Evolutionary conservation across 2,113 vertebrate genomes (phyloP), one percentile per base, ranked within the genome.

Genomic region (Nothoprocta pentlandii): DNA sequence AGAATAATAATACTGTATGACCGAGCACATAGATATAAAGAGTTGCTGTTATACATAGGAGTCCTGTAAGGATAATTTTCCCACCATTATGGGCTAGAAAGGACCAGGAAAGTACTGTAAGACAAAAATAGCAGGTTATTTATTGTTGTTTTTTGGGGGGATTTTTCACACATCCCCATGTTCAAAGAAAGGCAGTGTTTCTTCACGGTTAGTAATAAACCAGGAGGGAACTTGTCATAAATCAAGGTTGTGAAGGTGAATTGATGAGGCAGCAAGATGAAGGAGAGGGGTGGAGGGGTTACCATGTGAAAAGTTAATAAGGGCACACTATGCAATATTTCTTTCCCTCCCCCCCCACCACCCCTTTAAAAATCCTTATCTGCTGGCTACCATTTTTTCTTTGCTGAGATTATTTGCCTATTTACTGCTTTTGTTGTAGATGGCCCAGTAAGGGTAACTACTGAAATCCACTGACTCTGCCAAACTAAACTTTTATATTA

Each of bases 301-400:
- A 74, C 61, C 58, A 64, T 56, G 51, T 80, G 90, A 86, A 91
- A 95, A 95, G 89, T 91, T 95, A 93, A 74, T 89, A 95, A 80
- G 68, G 80, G 91, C 46, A 83, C 16, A 14, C 26, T 51, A 46
- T 44, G 70, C 21, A 46, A 16, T 51, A 20, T 64, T 28, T 32
- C 1, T 44, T 20, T 56, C 42, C 67, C 63, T n/a, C 16, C 70
- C 12, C 67, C 63, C n/a, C 16, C 70, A 10, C 1, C 16, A 66
- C 12, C 2, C 6, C 5, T 64, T 44, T 67, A 47, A 90, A 91
- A 80, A 61, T 91, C 71, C 46, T 67, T 86, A 63, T 90, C 85
- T 83, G 12, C 36, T 83, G 67, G 16, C 17, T 69, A 54, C 12
- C 2, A 36, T 87, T 89, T 90, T 80, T 77, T 49, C 90, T 91